Percentiles rank a stretch among this genome's conserved stretches.
Evolutionary conservation across 2,888 invertebrate genomes (phyloP).

Genomic region (Spialia ferax): DNA sequence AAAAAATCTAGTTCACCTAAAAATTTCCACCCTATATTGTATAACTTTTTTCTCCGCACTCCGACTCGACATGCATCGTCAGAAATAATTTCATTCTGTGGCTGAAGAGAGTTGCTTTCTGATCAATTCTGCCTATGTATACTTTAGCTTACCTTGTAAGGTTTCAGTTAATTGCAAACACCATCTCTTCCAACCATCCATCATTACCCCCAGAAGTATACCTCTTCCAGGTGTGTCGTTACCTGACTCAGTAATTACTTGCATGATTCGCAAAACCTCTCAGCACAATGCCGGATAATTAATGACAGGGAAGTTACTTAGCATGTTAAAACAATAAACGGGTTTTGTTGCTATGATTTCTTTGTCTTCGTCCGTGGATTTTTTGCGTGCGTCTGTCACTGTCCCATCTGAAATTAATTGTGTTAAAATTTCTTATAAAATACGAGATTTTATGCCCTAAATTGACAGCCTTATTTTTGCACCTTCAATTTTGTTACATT

Average conservation of each 20-base stretch:
- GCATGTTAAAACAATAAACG: slow-evolving; percentile 13
- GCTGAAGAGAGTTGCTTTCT: too few relatives aligned
- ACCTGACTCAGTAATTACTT: slow-evolving; percentile 29
- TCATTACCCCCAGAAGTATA: slow-evolving; percentile 31
- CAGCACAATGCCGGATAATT: slow-evolving; percentile 2
- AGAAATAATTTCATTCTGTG: too few relatives aligned
- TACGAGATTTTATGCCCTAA: too few relatives aligned
- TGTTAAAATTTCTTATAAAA: background rate
- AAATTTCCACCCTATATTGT: too few relatives aligned
- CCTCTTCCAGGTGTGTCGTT: slow-evolving; percentile 40
- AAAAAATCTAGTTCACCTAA: too few relatives aligned
- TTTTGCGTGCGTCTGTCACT: background rate
- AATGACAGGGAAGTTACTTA: slow-evolving; percentile 19
- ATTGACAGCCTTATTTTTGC: too few relatives aligned
- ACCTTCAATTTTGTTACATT: too few relatives aligned
- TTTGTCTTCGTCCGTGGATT: background rate
- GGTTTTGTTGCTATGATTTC: background rate
- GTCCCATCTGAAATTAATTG: background rate
- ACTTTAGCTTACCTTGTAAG: too few relatives aligned
- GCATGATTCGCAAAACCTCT: slow-evolving; percentile 10
- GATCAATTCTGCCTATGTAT: too few relatives aligned
- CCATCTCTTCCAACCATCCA: background rate
- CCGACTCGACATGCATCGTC: too few relatives aligned
- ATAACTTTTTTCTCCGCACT: too few relatives aligned
- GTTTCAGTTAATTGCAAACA: background rate